Base-by-base conservation (phyloP, 2,888 invertebrate genomes). In the Notocelia uddmanniana region DNA sequence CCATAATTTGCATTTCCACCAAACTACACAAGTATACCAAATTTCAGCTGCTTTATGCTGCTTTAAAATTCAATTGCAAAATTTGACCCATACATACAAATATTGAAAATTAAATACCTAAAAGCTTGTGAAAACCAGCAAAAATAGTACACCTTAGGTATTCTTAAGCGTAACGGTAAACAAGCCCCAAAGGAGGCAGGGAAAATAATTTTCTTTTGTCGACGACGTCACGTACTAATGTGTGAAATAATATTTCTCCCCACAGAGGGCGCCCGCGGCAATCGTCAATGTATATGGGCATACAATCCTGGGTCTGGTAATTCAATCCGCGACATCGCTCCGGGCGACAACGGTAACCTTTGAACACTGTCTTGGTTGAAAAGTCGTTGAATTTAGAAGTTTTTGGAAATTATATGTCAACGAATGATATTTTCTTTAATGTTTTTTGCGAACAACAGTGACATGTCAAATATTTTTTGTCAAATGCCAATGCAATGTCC, bases 171-270 rank as follows among this genome's bases (percentile, higher is more conserved):
- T 31, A 59, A 34, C 73, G 62, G 72, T 58, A 74, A 72, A 68
- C 74, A 69, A 60, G 64, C 77, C 81, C 79, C 79, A 63, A 73
- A 74, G 78, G 78, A 76, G 74, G 77, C 41, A 75, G 73, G 76
- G 76, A 77, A 83, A 81, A 79, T 79, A 78, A 82, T 84, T 81
- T 80, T 80, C 81, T 80, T 80, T 82, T 81, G 81, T 83, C 81
- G 81, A 76, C 76, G 75, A 77, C 79, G 80, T 79, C 81, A 80
- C 82, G 81, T 83, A 78, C 81, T 88, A 88, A 89, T 86, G 87
- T 89, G 85, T 84, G 83, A 88, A 89, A 88, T 88, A 88, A 89
- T 89, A 89, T 88, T 89, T 86, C 85, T 77, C 79, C 74, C 78
- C 75, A 78, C 78, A 83, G 83, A 84, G 81, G 83, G 82, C 79